Percentiles rank a stretch among this genome's conserved stretches.
phyloP scores from a whole-genome alignment of 2,888 invertebrate genomes.

The Eristalinus aeneus region DNA sequence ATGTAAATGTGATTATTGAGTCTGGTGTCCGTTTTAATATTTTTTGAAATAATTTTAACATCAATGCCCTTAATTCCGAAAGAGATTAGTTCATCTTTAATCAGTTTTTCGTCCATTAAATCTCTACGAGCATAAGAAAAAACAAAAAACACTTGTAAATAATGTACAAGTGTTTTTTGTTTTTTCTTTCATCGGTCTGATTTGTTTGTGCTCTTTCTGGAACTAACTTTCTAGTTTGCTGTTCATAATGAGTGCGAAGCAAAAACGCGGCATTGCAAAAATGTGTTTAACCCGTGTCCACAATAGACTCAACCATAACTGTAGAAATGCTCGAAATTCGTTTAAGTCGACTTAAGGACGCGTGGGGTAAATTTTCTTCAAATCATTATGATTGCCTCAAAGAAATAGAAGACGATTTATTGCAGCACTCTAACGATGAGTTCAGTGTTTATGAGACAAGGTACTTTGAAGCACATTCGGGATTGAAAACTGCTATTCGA shows the following conservation, averaged over 20 bases:
- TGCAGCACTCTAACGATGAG: not conserved
- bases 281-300: conserved; percentile 3
- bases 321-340: conserved; percentile 25
- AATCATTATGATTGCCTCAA: conserved; percentile 12
- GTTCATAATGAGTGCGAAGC: conserved; percentile 8
- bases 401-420: not conserved
- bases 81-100: no score
- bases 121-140: no score
- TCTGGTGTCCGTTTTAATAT: no score
- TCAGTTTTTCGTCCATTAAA: no score
- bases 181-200: no score
- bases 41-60: no score
- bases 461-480: conserved; percentile 20
- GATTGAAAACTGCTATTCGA: not conserved
- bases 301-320: not conserved
- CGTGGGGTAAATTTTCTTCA: conserved; percentile 5
- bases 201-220: no score
- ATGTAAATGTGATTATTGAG: no score
- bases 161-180: no score
- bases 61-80: no score
- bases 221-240: not conserved
- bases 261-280: conserved; percentile 13
- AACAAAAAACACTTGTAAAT: no score
- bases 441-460: conserved; percentile 21
- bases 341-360: not conserved